Conservation (phyloP, 2,888 invertebrate species). For the Hypomecis atomaria region DNA sequence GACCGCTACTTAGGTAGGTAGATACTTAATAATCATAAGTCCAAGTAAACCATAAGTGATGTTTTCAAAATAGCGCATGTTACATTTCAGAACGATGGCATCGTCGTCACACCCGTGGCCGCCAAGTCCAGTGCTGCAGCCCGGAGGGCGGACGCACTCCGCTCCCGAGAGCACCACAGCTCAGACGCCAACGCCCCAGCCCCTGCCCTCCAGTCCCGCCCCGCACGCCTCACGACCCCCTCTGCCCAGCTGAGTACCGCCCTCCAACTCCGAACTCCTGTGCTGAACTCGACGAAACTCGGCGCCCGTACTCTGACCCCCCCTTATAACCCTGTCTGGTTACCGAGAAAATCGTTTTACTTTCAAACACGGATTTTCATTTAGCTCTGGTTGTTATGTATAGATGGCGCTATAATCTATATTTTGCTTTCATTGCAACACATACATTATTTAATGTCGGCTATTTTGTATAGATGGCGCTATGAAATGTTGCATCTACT, state of each 20-base stretch:
- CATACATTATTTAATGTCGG: no score
- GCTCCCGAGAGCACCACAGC: slow-evolving; percentile 87
- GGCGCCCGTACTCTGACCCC: slow-evolving; percentile 80
- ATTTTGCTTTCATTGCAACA: background rate
- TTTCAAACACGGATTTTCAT: slow-evolving; percentile 33
- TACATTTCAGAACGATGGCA: slow-evolving; percentile 82
- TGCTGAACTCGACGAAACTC: slow-evolving; percentile 85
- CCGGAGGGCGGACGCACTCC: slow-evolving; percentile 89
- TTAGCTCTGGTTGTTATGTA: slow-evolving; percentile 3
- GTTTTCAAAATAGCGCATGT: slow-evolving; percentile 4
- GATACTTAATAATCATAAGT: no score
- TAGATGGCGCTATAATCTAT: slow-evolving; percentile 26
- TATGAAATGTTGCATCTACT: background rate
- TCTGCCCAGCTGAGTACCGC: slow-evolving; percentile 85
- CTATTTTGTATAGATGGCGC: slow-evolving; percentile 19
- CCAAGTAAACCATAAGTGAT: background rate
- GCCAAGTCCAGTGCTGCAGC: slow-evolving; percentile 90
- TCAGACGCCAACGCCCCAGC: slow-evolving; percentile 75
- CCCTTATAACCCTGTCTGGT: slow-evolving; percentile 64
- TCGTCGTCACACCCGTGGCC: slow-evolving; percentile 91
- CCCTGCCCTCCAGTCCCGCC: slow-evolving; percentile 78
- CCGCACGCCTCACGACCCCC: slow-evolving; percentile 71
- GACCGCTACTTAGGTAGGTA: no score
- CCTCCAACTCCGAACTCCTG: slow-evolving; percentile 84
- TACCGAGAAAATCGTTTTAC: slow-evolving; percentile 74